Conservation (phyloP, 2,888 invertebrate species). For the Cheilosia vernalis region DNA sequence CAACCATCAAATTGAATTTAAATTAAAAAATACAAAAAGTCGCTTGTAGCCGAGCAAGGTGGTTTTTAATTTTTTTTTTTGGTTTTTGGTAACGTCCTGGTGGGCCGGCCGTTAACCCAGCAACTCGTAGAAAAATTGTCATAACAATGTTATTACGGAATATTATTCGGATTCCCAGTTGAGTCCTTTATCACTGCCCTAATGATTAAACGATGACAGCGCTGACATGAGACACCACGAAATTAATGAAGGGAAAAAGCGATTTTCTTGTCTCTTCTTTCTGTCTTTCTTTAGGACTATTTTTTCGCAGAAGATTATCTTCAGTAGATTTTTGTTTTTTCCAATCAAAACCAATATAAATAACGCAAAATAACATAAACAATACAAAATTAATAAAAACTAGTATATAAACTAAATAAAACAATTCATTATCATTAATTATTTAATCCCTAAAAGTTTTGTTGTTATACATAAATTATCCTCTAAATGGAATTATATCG, state of each 20-base stretch:
- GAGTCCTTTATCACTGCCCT: conserved; percentile 59
- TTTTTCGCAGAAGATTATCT: too few relatives aligned
- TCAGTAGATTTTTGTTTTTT: too few relatives aligned
- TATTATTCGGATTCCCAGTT: conserved; percentile 51
- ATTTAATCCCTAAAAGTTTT: too few relatives aligned
- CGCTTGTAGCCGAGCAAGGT: conserved; percentile 13
- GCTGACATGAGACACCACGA: conserved; percentile 73
- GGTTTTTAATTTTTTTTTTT: neutral
- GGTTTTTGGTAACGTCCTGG: neutral
- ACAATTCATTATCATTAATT: too few relatives aligned
- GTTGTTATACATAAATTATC: too few relatives aligned
- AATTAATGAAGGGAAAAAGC: conserved; percentile 56
- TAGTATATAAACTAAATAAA: too few relatives aligned
- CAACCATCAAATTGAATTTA: conserved; percentile 60
- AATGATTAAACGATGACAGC: conserved; percentile 77
- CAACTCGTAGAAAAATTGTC: conserved; percentile 35
- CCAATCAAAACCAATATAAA: too few relatives aligned
- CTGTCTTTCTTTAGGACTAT: neutral
- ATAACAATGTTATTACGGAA: conserved; percentile 58
- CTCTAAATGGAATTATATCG: too few relatives aligned
- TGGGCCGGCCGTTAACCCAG: neutral
- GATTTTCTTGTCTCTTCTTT: conserved; percentile 11
- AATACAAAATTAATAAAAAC: too few relatives aligned
- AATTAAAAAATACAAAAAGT: conserved; percentile 31
- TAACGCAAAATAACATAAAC: too few relatives aligned